Evolutionary conservation across 2,888 invertebrate genomes (phyloP).

Genomic region (Ophioninae sp.): DNA sequence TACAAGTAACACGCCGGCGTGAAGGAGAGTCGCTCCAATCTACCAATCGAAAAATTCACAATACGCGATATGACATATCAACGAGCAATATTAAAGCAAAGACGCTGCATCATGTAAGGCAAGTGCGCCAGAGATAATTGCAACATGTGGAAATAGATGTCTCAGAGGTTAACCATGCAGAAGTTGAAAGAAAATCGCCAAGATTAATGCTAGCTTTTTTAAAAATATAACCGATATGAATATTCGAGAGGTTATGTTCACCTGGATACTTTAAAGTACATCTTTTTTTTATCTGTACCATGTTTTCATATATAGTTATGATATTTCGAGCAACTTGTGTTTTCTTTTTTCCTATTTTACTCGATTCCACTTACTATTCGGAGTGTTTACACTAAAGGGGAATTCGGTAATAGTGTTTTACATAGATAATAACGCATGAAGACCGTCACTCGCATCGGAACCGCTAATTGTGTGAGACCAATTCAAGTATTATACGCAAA

Average conservation of each 20-base stretch:
- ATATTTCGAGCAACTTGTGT: not conserved
- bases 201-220: not conserved
- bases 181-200: not conserved
- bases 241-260: too few species aligned
- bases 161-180: not conserved
- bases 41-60: not conserved
- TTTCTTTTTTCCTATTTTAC: not conserved
- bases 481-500: not conserved
- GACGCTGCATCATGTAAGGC: not conserved
- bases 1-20: not conserved
- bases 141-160: not conserved
- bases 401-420: not conserved
- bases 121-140: too few species aligned
- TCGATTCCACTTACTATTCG: not conserved
- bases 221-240: too few species aligned
- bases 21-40: not conserved
- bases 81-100: not conserved
- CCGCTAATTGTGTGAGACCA: not conserved
- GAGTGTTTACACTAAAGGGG: not conserved
- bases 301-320: not conserved
- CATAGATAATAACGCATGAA: not conserved
- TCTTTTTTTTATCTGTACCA: too few species aligned
- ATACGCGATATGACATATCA: not conserved
- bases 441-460: not conserved
- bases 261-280: too few species aligned